These are phyloP conservation scores for Magallana gigas DNA, from an alignment of 1,140 invertebrate genomes.

Conservation along the genomic window DNA sequence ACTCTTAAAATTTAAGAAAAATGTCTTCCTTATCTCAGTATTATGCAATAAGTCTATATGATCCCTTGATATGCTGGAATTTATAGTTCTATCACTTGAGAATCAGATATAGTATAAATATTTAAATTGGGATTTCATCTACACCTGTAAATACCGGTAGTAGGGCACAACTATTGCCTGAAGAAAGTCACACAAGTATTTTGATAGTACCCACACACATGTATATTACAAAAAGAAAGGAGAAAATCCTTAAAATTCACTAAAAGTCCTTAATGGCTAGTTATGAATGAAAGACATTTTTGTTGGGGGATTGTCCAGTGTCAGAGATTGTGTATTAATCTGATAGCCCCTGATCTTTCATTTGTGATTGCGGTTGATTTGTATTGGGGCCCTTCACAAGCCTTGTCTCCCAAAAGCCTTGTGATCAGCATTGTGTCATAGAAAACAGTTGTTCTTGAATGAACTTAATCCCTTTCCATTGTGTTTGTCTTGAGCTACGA, in stretches of 20 bases:
- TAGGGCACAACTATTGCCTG: too few relatives aligned
- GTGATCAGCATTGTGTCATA: not conserved
- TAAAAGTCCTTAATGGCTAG: not conserved
- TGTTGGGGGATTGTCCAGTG: not conserved
- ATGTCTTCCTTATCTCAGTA: too few relatives aligned
- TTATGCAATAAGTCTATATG: too few relatives aligned
- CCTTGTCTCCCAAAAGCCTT: not conserved
- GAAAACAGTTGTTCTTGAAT: not conserved
- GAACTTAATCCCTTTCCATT: slow-evolving; percentile 12
- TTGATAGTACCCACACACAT: not conserved
- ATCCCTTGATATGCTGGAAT: too few relatives aligned
- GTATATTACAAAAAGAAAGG: not conserved
- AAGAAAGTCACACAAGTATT: not conserved
- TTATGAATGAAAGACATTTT: not conserved
- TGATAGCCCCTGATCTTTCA: not conserved
- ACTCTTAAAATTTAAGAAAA: too few relatives aligned
- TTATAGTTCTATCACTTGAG: too few relatives aligned
- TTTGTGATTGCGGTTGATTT: not conserved
- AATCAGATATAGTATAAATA: too few relatives aligned
- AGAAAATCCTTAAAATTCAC: not conserved
- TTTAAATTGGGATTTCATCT: too few relatives aligned
- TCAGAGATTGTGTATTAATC: slow-evolving; percentile 5
- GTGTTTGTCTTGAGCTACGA: not conserved
- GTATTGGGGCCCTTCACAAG: not conserved
- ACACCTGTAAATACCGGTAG: too few relatives aligned